Percentiles rank a stretch among this genome's conserved stretches.
Evolutionary conservation across 2,888 invertebrate genomes (phyloP).

Genomic region (Emmelina monodactyla): DNA sequence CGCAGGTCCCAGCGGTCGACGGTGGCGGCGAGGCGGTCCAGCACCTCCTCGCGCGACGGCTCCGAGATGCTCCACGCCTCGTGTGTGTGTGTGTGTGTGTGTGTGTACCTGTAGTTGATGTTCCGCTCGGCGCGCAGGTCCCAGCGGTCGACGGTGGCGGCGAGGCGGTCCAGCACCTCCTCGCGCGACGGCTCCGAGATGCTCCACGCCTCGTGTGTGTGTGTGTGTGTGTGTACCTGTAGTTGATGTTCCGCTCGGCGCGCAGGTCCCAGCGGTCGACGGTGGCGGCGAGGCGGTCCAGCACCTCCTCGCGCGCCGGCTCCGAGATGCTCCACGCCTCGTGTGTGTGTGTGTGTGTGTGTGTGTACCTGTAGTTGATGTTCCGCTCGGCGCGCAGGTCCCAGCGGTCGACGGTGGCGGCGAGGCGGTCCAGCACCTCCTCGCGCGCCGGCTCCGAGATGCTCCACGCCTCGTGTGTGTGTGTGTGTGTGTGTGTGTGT

Average conservation of each 20-base stretch:
- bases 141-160: conserved; percentile 87
- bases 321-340: conserved; percentile 82
- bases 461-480: no score
- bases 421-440: conserved; percentile 78
- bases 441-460: conserved; percentile 74
- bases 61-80: conserved; percentile 82
- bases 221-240: no score
- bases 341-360: no score
- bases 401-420: conserved; percentile 87
- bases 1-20: conserved; percentile 89
- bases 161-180: conserved; percentile 78
- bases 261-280: conserved; percentile 89
- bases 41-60: conserved; percentile 76
- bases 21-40: conserved; percentile 78
- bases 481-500: no score
- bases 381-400: conserved; percentile 86
- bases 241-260: conserved; percentile 93
- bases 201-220: no score
- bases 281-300: conserved; percentile 78
- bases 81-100: no score
- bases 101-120: conserved; percentile 95
- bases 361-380: conserved; percentile 95
- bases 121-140: conserved; percentile 86
- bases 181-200: conserved; percentile 74
- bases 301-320: conserved; percentile 76